A percentile compares a stretch with the other conserved stretches of the same genome.
phyloP scores from a whole-genome alignment of 2,113 vertebrate species.

The Columba livia region DNA sequence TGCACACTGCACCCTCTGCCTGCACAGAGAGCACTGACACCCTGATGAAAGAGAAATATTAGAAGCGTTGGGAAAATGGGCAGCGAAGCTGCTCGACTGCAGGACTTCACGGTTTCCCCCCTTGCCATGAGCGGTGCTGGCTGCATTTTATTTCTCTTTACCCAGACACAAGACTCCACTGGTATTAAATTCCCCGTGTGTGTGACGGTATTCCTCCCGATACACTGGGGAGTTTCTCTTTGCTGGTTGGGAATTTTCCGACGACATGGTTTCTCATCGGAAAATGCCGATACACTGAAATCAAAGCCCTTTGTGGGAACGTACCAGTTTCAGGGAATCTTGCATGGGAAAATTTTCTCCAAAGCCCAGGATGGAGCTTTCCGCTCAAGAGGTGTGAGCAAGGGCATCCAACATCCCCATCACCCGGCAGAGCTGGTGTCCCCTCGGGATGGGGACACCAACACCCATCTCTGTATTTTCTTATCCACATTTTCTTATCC shows the following conservation, averaged over 20 bases:
- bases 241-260: slow-evolving; percentile 6
- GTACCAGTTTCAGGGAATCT: neutral
- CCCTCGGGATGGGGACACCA: neutral
- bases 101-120: neutral
- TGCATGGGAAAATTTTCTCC: slow-evolving; percentile 11
- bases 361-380: neutral
- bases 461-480: neutral
- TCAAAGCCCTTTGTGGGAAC: neutral
- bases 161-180: neutral
- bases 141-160: neutral
- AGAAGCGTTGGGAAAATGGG: neutral
- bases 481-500: neutral
- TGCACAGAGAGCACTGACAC: neutral
- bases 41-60: neutral
- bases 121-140: neutral
- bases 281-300: neutral
- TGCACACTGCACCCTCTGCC: neutral
- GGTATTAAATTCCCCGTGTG: neutral
- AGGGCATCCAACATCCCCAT: neutral
- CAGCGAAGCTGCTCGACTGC: neutral
- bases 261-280: neutral
- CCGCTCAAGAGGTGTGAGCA: accelerated
- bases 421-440: neutral
- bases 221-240: neutral
- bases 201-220: neutral